A percentile compares a stretch with the other conserved stretches of the same genome.
These are phyloP conservation scores for Furcifer pardalis DNA, from an alignment of 2,797 vertebrate species.

Conservation along the genomic window DNA sequence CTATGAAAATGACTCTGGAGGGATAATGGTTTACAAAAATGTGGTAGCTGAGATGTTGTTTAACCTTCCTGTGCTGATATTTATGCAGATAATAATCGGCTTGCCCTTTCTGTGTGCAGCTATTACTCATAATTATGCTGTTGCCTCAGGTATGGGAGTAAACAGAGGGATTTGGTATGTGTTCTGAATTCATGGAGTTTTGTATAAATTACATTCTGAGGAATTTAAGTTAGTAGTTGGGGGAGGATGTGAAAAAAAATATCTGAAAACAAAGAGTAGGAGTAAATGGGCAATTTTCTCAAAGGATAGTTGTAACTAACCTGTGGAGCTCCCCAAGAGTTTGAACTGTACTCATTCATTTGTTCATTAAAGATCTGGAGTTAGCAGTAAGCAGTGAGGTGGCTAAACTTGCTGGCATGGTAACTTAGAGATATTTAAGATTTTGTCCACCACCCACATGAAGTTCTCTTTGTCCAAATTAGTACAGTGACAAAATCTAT, in stretches of 20 bases:
- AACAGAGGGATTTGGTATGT: slow-evolving; percentile 33
- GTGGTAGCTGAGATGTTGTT: slow-evolving; percentile 18
- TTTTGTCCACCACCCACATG: too few relatives aligned
- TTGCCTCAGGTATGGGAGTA: slow-evolving; percentile 20
- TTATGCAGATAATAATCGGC: slow-evolving; percentile 26
- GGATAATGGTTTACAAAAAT: slow-evolving; percentile 17
- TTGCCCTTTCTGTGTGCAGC: slow-evolving; percentile 19
- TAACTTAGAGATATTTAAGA: too few relatives aligned
- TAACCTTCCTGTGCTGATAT: slow-evolving; percentile 37
- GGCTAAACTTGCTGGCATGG: too few relatives aligned
- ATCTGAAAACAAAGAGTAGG: not conserved
- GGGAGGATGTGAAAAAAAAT: not conserved
- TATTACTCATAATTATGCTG: slow-evolving; percentile 25
- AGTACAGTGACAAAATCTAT: too few relatives aligned
- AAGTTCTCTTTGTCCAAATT: too few relatives aligned
- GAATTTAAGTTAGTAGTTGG: not conserved
- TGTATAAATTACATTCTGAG: not conserved
- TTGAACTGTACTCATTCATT: too few relatives aligned
- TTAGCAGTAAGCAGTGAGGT: too few relatives aligned
- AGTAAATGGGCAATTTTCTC: not conserved
- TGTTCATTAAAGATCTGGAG: too few relatives aligned
- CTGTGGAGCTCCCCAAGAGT: too few relatives aligned
- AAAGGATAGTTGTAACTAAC: too few relatives aligned
- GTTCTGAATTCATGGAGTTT: slow-evolving; percentile 26
- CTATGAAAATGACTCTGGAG: slow-evolving; percentile 14